phyloP scores from a whole-genome alignment of 1,140 invertebrate species.

The Thaumetopoea pityocampa region DNA sequence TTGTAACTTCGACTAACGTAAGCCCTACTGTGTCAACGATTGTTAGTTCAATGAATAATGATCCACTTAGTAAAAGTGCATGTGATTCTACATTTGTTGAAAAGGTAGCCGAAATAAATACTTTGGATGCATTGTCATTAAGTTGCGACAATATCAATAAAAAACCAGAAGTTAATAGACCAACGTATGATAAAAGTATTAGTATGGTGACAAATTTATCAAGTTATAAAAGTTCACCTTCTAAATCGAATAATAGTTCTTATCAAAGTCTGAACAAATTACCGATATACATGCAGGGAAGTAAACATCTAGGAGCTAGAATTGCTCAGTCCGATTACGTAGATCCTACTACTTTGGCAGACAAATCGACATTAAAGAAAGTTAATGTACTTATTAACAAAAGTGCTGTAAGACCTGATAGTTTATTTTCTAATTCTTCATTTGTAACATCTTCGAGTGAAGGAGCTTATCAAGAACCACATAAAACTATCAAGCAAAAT shows the following conservation, averaged over 20 bases:
- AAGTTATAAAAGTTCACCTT: conserved; percentile 43
- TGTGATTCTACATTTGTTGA: conserved; percentile 49
- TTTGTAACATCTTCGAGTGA: conserved; percentile 80
- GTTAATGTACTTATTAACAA: conserved; percentile 75
- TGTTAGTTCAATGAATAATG: conserved; percentile 34
- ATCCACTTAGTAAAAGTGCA: conserved; percentile 62
- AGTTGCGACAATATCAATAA: conserved; percentile 68
- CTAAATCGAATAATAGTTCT: conserved; percentile 64
- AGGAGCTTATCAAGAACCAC: conserved; percentile 56
- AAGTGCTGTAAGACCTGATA: conserved; percentile 71
- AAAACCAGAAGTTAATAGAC: conserved; percentile 38
- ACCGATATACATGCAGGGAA: conserved; percentile 85
- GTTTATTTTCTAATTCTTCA: conserved; percentile 75
- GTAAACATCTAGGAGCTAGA: conserved; percentile 87
- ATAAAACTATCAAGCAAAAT: conserved; percentile 28
- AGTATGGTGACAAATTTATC: conserved; percentile 55
- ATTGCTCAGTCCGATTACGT: conserved; percentile 92
- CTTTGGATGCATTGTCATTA: conserved; percentile 56
- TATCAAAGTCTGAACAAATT: conserved; percentile 73
- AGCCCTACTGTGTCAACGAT: conserved; percentile 42
- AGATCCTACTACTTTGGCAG: conserved; percentile 82
- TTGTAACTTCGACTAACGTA: conserved; percentile 51
- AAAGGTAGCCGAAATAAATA: conserved; percentile 59
- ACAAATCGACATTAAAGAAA: conserved; percentile 59
- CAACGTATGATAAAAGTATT: conserved; percentile 56